phyloP scores from a whole-genome alignment of 1,140 invertebrate species.

The Leguminivora glycinivorella region DNA sequence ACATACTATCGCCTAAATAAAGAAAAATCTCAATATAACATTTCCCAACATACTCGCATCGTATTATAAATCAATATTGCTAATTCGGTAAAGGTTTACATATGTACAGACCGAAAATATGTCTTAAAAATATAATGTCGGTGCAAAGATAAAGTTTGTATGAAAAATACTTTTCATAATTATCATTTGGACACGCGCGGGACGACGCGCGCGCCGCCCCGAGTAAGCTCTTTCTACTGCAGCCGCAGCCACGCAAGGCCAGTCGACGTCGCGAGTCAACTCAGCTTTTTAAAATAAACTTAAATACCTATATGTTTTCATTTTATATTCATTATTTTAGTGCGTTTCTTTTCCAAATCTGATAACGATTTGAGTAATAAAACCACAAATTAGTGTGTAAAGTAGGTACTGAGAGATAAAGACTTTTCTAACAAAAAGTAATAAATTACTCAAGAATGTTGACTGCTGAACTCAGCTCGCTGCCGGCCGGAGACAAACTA shows the following conservation, averaged over 20 bases:
- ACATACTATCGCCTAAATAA: not conserved
- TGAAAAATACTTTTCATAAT: constrained; percentile 42
- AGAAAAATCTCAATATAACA: not conserved
- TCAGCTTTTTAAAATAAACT: not conserved
- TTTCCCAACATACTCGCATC: not conserved
- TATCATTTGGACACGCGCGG: constrained; percentile 25
- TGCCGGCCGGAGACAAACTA: constrained; percentile 17
- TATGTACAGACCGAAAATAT: constrained; percentile 48
- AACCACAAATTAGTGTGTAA: not conserved
- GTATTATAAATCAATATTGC: constrained; percentile 37
- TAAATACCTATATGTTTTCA: not conserved
- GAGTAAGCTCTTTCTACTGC: constrained; percentile 14
- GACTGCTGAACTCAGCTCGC: not conserved
- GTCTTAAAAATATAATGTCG: constrained; percentile 46
- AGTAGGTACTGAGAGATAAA: not conserved
- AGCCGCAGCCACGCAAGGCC: not conserved
- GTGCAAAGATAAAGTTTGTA: constrained; percentile 42
- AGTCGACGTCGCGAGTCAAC: not conserved
- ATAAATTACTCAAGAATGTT: not conserved
- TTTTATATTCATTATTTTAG: not conserved
- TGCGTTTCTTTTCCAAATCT: too few species aligned
- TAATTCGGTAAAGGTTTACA: constrained; percentile 45
- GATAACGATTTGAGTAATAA: too few species aligned
- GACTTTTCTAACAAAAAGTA: not conserved
- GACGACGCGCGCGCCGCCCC: not conserved